Conservation (phyloP, 64 coral and sea anemone species). For the Platygyra sinensis region DNA sequence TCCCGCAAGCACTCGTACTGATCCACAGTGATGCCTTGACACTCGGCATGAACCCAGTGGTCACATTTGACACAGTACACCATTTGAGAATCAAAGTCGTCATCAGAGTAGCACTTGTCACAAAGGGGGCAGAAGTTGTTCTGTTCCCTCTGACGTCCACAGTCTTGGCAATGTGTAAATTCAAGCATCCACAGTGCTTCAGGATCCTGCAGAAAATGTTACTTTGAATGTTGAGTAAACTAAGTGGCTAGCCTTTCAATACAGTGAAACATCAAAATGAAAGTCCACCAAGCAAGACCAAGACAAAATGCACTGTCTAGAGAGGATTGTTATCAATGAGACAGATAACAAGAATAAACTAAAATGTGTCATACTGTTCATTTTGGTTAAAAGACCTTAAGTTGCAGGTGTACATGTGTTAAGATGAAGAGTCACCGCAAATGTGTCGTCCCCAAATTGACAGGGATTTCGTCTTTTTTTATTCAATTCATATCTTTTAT, state of each 20-base stretch:
- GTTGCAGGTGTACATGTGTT: too few species aligned
- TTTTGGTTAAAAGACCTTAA: too few species aligned
- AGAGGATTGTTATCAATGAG: too few species aligned
- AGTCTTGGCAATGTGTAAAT: conserved; percentile 92
- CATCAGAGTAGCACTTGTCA: conserved; percentile 96
- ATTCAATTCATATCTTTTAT: too few species aligned
- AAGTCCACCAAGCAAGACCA: too few species aligned
- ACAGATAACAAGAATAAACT: too few species aligned
- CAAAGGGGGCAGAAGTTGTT: conserved; percentile 92
- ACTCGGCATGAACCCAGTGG: conserved; percentile 91
- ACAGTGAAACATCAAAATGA: too few species aligned
- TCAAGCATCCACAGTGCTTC: conserved; percentile 94
- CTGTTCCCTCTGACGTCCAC: conserved; percentile 73
- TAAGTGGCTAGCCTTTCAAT: not conserved
- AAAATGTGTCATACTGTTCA: too few species aligned
- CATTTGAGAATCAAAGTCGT: conserved; percentile 99
- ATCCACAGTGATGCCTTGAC: conserved; percentile 84
- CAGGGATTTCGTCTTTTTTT: too few species aligned
- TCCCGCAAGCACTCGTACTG: conserved; percentile 93
- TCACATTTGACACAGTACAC: conserved; percentile 92
- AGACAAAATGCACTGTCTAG: too few species aligned
- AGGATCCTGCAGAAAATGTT: conserved; percentile 45
- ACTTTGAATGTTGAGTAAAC: not conserved
- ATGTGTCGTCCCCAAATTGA: too few species aligned
- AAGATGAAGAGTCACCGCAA: too few species aligned